Conservation (phyloP, 2,797 vertebrate species). For the Petrocephalus sullivani region DNA sequence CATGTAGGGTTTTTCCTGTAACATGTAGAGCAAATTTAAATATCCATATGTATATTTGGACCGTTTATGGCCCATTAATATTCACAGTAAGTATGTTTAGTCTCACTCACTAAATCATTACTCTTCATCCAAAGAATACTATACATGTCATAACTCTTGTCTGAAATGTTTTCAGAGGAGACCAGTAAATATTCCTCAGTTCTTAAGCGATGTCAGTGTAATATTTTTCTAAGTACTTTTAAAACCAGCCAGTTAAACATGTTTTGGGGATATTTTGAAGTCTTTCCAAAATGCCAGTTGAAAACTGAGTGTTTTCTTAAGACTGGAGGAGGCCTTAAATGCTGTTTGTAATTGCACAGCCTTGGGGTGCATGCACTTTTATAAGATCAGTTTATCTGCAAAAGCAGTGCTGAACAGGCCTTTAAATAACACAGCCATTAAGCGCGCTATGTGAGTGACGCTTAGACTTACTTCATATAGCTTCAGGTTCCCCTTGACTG, state of each 20-base stretch:
- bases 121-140: background rate
- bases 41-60: background rate
- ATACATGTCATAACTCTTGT: background rate
- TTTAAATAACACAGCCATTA: background rate
- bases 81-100: background rate
- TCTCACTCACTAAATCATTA: background rate
- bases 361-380: background rate
- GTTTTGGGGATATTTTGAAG: background rate
- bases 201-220: background rate
- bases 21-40: background rate
- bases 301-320: background rate
- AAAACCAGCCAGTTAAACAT: background rate
- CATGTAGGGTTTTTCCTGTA: background rate
- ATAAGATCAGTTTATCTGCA: background rate
- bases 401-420: background rate
- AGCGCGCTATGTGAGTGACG: background rate
- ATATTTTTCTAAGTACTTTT: background rate
- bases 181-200: background rate
- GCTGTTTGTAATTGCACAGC: background rate
- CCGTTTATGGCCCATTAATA: background rate
- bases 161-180: background rate
- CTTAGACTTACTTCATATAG: background rate
- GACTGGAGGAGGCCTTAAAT: background rate
- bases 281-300: background rate
- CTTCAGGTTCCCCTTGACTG: background rate